These are phyloP conservation scores for Phrynocephalus vlangalii DNA, from an alignment of 2,797 vertebrate genomes.

Conservation along the genomic window DNA sequence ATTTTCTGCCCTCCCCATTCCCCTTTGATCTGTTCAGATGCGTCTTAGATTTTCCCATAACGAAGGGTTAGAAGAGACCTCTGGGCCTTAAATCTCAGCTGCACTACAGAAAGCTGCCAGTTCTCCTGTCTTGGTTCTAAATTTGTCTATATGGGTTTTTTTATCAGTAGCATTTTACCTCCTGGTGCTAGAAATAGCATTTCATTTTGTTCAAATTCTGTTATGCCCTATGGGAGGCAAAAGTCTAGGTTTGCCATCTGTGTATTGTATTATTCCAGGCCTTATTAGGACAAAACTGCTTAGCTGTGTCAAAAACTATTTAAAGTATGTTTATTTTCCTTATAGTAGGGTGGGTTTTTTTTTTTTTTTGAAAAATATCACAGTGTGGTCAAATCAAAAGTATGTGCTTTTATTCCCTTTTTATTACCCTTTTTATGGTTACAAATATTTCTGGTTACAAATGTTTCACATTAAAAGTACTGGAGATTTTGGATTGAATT, in stretches of 20 bases:
- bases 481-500: constrained; percentile 35
- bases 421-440: constrained; percentile 33
- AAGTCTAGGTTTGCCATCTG: constrained; percentile 33
- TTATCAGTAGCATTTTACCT: constrained; percentile 24
- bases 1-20: background rate
- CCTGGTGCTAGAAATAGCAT: constrained; percentile 24
- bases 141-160: background rate
- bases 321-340: constrained; percentile 68
- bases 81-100: background rate
- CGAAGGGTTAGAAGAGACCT: background rate
- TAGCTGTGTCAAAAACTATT: constrained; percentile 68
- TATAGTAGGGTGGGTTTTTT: background rate
- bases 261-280: constrained; percentile 61
- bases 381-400: constrained; percentile 58
- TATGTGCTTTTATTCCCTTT: constrained; percentile 35
- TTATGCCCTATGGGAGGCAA: constrained; percentile 12
- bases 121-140: background rate
- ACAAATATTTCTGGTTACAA: constrained; percentile 62
- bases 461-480: constrained; percentile 17
- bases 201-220: constrained; percentile 36
- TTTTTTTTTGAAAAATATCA: background rate
- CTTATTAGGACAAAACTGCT: constrained; percentile 76
- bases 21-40: background rate
- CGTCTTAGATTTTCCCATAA: background rate
- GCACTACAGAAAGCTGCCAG: background rate